Evolutionary conservation across 1,140 invertebrate genomes (phyloP), one percentile per base, ranked within the genome.

Genomic region (Eueides isabella): DNA sequence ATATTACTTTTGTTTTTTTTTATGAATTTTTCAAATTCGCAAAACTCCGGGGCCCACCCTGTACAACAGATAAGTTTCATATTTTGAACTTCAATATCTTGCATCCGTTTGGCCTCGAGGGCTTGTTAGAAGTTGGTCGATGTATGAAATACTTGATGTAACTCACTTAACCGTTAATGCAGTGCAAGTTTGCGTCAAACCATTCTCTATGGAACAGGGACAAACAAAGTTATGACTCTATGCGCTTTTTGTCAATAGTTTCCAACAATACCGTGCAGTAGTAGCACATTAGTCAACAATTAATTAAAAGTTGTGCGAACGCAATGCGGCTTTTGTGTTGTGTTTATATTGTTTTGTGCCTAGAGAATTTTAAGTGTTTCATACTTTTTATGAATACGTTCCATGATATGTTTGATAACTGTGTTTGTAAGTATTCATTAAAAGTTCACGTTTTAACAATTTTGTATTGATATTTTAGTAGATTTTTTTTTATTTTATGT

Each of bases 111-210:
- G 41, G 26, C 31, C 61, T 55, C 38, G 2, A 63, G 38, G 61
- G 61, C n/a, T 38, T 26, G 61, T 71, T 14, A n/a, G 61, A 79
- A 73, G 67, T 79, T 71, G 61, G 71, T 35, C 33, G 67, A 48
- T 61, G 28, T 68, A 65, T 73, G 61, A 63, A 68, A 69, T 69
- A 68, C 66, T 76, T 68, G 11, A 62, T 65, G 71, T 76, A 79
- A 79, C 78, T 80, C 69, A 71, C 75, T 78, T 72, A 48, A 68
- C 35, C 5, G 6, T 63, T 80, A 80, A 75, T 80, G 72, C 75
- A 80, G 28, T 75, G 33, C 69, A 75, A 76, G 61, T 76, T 76
- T 76, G 38, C 70, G 68, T 75, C 55, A 67, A 71, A 75, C 62
- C 41, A 67, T 33, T 70, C 41, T 64, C 48, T 12, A 14, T n/a